A percentile compares a stretch with the other conserved stretches of the same genome.
These are phyloP conservation scores for Hylaeus volcanicus DNA, from an alignment of 1,140 invertebrate genomes.

Conservation along the genomic window DNA sequence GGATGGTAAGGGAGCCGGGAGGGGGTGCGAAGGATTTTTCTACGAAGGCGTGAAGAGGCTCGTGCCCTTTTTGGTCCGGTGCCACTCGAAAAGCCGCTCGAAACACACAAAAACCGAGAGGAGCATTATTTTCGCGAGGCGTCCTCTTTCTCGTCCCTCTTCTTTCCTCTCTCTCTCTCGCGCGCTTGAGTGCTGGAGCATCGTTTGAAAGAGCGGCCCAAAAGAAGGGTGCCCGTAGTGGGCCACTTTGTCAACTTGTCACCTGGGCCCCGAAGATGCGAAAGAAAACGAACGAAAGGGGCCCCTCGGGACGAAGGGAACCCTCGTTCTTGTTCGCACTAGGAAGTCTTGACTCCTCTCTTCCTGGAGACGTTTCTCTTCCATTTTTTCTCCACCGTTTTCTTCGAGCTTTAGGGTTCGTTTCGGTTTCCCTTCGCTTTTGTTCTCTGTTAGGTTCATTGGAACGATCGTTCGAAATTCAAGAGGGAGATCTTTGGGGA, in stretches of 20 bases:
- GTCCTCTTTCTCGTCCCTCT: constrained; percentile 17
- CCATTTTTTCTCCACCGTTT: not conserved
- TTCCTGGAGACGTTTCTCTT: constrained; percentile 11
- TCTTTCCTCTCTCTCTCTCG: not conserved
- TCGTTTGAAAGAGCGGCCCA: constrained; percentile 19
- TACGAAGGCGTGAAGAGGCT: constrained; percentile 74
- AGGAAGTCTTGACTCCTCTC: constrained; percentile 44
- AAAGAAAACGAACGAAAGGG: constrained; percentile 51
- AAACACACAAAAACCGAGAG: constrained; percentile 54
- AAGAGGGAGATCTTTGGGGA: too few relatives aligned
- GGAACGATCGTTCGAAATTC: too few relatives aligned
- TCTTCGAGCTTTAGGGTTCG: not conserved
- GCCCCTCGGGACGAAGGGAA: constrained; percentile 32
- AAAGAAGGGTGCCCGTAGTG: constrained; percentile 48
- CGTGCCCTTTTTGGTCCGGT: constrained; percentile 65
- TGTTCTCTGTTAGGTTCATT: not conserved
- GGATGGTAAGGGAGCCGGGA: not conserved
- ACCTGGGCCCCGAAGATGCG: constrained; percentile 60
- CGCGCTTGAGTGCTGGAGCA: not conserved
- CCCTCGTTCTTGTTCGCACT: constrained; percentile 50
- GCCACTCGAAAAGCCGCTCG: constrained; percentile 50
- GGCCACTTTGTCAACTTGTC: constrained; percentile 72
- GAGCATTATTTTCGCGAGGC: constrained; percentile 56
- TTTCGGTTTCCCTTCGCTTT: not conserved
- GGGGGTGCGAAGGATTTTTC: constrained; percentile 53